Percentiles rank a stretch among this genome's conserved stretches.
These are phyloP conservation scores for Diarsia rubi DNA, from an alignment of 2,888 invertebrate genomes.

Conservation along the genomic window DNA sequence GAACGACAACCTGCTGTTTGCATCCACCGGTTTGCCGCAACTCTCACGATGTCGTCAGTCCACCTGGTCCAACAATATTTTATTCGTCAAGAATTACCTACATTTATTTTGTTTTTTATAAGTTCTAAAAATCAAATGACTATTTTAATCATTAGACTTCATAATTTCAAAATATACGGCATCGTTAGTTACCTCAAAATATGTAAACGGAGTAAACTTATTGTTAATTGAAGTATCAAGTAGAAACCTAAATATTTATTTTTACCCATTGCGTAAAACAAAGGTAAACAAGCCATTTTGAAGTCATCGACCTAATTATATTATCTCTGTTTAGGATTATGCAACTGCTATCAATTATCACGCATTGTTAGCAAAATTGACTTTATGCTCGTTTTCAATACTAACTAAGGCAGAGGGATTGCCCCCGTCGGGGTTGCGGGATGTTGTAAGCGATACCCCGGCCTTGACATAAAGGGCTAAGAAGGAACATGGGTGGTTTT, in stretches of 20 bases:
- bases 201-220: neutral
- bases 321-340: constrained; percentile 25
- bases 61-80: too few relatives aligned
- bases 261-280: constrained; percentile 18
- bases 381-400: neutral
- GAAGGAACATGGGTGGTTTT: too few relatives aligned
- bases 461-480: too few relatives aligned
- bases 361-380: neutral
- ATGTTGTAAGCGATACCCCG: too few relatives aligned
- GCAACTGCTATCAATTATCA: constrained; percentile 4
- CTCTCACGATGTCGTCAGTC: too few relatives aligned
- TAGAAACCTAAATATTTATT: neutral
- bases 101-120: neutral
- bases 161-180: neutral
- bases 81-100: too few relatives aligned
- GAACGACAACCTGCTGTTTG: too few relatives aligned
- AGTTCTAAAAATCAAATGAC: neutral
- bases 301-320: constrained; percentile 31
- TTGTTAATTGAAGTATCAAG: neutral
- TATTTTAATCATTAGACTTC: too few relatives aligned
- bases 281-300: constrained; percentile 6
- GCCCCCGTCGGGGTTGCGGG: too few relatives aligned
- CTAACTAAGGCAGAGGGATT: neutral
- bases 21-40: too few relatives aligned
- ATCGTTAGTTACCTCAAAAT: too few relatives aligned